These are phyloP conservation scores for Mesembrinibis cayennensis DNA, from an alignment of 2,113 vertebrate species.

Conservation along the genomic window DNA sequence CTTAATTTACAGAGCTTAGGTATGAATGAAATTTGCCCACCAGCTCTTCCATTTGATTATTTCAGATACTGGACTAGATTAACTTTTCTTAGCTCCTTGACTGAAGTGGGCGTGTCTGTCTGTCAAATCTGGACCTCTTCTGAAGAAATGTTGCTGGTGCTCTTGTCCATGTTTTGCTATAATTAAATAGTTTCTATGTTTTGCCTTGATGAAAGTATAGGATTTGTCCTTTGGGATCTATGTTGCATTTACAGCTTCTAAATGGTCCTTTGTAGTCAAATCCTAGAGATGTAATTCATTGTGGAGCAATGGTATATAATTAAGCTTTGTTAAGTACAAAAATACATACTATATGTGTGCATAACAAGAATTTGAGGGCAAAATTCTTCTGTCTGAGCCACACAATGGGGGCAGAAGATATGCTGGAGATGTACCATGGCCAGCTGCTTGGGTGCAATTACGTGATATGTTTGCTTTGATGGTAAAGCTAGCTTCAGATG, in stretches of 20 bases:
- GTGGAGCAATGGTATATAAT: not conserved
- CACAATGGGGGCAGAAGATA: not conserved
- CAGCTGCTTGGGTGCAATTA: not conserved
- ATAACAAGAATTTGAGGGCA: conserved; percentile 12
- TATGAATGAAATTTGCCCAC: not conserved
- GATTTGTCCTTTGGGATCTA: not conserved
- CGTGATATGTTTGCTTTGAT: not conserved
- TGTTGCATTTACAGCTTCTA: not conserved
- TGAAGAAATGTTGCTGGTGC: not conserved
- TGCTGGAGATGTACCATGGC: not conserved
- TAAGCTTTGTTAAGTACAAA: not conserved
- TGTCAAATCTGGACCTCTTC: not conserved
- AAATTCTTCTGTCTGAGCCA: conserved; percentile 29
- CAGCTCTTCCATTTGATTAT: not conserved
- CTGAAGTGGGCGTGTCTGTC: not conserved
- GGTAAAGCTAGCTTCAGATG: conserved; percentile 15
- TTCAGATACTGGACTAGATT: not conserved
- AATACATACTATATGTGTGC: not conserved
- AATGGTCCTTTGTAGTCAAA: conserved; percentile 20
- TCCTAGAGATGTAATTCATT: not conserved
- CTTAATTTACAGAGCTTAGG: conserved; percentile 8
- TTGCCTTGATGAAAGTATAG: not conserved
- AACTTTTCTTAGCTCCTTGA: not conserved
- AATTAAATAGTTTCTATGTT: not conserved
- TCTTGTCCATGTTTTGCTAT: not conserved